phyloP scores from a whole-genome alignment of 2,888 invertebrate genomes.

The Unio delphinus region DNA sequence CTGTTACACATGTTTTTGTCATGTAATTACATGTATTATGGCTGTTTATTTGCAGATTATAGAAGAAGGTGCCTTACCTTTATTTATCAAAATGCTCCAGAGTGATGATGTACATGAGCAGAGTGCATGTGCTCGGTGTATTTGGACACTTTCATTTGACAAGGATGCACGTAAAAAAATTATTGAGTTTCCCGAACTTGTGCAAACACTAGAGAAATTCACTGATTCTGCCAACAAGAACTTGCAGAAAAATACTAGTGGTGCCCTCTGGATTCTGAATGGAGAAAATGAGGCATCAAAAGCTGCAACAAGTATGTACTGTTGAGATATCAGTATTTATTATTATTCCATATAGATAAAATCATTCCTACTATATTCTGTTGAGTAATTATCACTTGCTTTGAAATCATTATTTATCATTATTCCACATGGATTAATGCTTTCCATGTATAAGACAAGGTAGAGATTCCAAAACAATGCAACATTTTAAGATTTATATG shows the following conservation, averaged over 20 bases:
- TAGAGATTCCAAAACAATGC: too few species aligned
- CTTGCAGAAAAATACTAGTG: slow-evolving; percentile 49
- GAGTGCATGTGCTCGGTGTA: slow-evolving; percentile 46
- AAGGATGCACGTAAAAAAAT: slow-evolving; percentile 51
- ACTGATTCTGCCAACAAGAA: slow-evolving; percentile 47
- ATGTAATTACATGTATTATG: neutral
- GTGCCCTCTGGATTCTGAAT: slow-evolving; percentile 60
- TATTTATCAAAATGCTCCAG: slow-evolving; percentile 51
- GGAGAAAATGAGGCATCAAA: slow-evolving; percentile 51
- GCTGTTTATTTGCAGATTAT: slow-evolving; percentile 44
- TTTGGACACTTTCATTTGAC: slow-evolving; percentile 65
- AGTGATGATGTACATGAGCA: slow-evolving; percentile 53
- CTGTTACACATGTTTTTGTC: neutral
- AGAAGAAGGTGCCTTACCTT: slow-evolving; percentile 53
- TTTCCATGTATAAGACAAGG: too few species aligned
- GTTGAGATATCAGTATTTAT: too few species aligned
- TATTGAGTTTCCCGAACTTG: slow-evolving; percentile 43
- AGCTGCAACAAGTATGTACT: too few species aligned
- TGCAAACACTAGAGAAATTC: slow-evolving; percentile 48
- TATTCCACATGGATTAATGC: too few species aligned
- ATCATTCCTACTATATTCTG: too few species aligned
- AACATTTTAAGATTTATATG: too few species aligned
- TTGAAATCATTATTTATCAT: too few species aligned
- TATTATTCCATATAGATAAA: too few species aligned
- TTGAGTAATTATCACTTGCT: too few species aligned